phyloP scores from a whole-genome alignment of 2,113 vertebrate species.

The Onychorhynchus coronatus region DNA sequence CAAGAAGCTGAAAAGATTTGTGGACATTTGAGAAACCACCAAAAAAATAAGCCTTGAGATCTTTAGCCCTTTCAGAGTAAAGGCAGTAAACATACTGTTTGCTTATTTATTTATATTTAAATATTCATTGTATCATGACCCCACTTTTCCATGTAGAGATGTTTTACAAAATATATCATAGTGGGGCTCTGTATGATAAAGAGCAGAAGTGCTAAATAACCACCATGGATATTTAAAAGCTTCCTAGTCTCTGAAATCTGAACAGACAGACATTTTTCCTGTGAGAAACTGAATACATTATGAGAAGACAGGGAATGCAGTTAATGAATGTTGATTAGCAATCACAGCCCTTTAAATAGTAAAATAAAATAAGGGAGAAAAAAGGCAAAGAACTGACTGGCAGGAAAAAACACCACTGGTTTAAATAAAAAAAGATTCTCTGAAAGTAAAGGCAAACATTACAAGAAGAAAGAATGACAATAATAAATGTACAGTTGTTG shows the following conservation, averaged over 20 bases:
- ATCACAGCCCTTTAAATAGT: not conserved
- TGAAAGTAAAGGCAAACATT: not conserved
- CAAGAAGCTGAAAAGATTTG: not conserved
- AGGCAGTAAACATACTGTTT: not conserved
- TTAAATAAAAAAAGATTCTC: not conserved
- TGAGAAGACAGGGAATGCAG: not conserved
- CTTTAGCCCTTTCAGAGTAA: not conserved
- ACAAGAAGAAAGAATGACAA: not conserved
- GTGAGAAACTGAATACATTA: not conserved
- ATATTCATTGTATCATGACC: not conserved
- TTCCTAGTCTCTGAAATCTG: not conserved
- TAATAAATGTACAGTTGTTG: not conserved
- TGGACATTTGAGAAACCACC: not conserved
- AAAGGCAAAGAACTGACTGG: not conserved
- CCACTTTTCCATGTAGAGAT: not conserved
- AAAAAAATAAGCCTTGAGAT: not conserved
- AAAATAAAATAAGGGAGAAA: not conserved
- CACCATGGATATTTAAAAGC: not conserved
- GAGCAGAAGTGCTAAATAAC: conserved; percentile 6
- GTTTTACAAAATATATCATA: not conserved
- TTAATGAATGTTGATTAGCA: not conserved
- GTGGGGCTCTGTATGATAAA: not conserved
- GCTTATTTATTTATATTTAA: not conserved
- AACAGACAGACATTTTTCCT: not conserved
- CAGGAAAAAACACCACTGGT: not conserved